phyloP scores from a whole-genome alignment of 2,888 invertebrate genomes.

The Latrodectus elegans region DNA sequence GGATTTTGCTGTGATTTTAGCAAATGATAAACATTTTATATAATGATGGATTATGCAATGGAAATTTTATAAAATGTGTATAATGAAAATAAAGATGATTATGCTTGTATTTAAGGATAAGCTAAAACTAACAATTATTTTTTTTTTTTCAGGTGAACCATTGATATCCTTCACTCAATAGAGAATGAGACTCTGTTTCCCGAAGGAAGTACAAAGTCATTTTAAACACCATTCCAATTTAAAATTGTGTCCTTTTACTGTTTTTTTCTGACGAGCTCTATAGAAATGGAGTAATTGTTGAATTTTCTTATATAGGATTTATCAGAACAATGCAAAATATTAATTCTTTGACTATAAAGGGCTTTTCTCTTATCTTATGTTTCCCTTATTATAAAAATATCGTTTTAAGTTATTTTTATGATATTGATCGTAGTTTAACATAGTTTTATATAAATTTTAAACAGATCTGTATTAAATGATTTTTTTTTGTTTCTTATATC shows the following conservation, averaged over 20 bases:
- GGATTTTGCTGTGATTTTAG: no score
- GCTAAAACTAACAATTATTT: no score
- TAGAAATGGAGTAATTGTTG: slow-evolving; percentile 45
- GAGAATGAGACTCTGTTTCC: slow-evolving; percentile 24
- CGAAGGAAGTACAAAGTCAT: slow-evolving; percentile 60
- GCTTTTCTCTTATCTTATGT: background rate
- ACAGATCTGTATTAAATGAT: no score
- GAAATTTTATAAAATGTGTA: slow-evolving; percentile 12
- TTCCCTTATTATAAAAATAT: no score
- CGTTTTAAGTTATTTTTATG: no score
- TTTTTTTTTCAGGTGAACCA: no score
- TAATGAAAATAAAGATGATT: background rate
- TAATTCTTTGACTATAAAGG: background rate
- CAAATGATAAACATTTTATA: background rate
- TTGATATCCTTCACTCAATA: background rate
- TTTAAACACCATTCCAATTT: slow-evolving; percentile 53
- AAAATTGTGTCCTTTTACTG: slow-evolving; percentile 16
- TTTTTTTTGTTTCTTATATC: no score
- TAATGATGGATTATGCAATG: background rate
- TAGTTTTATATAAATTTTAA: no score
- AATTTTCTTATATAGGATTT: background rate
- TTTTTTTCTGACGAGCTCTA: slow-evolving; percentile 63
- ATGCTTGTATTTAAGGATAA: no score
- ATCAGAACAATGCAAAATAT: background rate
- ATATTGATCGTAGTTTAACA: no score